phyloP scores from a whole-genome alignment of 2,888 invertebrate genomes.

The Idaea straminata region DNA sequence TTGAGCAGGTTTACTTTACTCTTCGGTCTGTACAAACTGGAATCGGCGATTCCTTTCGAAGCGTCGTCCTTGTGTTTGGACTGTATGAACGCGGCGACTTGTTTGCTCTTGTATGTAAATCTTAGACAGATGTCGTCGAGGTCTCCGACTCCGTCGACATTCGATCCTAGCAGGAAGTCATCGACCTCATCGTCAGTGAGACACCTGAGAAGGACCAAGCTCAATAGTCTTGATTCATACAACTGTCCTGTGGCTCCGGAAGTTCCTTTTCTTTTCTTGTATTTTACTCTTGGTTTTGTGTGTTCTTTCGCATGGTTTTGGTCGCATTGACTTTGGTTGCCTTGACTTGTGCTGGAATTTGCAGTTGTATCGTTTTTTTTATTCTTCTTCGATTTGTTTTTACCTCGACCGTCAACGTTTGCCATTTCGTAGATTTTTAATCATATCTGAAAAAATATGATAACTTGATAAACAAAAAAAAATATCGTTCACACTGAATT shows the following conservation, averaged over 20 bases:
- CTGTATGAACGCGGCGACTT: slow-evolving; percentile 1
- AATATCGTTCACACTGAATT: too few species aligned
- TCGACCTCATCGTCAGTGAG: not conserved
- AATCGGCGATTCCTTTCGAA: not conserved
- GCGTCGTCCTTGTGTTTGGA: slow-evolving; percentile 1
- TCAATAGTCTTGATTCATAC: not conserved
- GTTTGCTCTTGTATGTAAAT: not conserved
- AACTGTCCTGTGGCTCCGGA: not conserved
- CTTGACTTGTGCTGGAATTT: too few species aligned
- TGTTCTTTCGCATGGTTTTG: not conserved
- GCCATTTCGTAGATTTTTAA: not conserved
- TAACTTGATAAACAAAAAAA: too few species aligned
- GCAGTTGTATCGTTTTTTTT: not conserved
- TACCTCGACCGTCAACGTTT: not conserved
- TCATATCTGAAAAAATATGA: not conserved
- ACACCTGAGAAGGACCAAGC: not conserved
- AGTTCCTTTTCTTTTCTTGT: not conserved
- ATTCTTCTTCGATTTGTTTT: not conserved
- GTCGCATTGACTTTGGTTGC: not conserved
- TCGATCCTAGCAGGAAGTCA: not conserved
- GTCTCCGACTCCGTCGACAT: not conserved
- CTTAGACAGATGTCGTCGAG: slow-evolving; percentile 2
- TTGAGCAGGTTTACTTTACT: not conserved
- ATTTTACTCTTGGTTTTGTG: not conserved
- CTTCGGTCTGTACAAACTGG: not conserved